These are phyloP conservation scores for Aptenodytes forsteri DNA, from an alignment of 2,113 vertebrate species.

Conservation along the genomic window DNA sequence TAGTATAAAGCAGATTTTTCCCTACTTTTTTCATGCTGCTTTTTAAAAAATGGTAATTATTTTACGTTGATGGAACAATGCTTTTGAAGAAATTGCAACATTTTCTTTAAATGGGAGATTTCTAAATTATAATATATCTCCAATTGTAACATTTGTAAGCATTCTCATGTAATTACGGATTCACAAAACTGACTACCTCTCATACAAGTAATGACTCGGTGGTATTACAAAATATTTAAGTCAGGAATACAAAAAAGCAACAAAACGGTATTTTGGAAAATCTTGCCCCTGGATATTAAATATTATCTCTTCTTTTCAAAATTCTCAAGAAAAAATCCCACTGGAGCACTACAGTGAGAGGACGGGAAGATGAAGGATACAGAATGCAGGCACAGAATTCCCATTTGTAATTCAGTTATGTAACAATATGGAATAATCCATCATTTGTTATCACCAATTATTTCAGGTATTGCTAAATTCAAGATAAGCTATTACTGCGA, in stretches of 20 bases:
- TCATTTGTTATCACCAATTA: neutral
- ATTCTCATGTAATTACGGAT: neutral
- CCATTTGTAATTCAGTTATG: neutral
- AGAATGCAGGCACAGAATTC: neutral
- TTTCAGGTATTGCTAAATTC: neutral
- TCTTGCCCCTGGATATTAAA: neutral
- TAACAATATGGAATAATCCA: neutral
- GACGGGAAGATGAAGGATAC: neutral
- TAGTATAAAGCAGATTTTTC: neutral
- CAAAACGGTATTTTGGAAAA: neutral
- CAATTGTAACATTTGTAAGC: neutral
- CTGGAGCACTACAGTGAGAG: neutral
- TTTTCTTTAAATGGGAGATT: neutral
- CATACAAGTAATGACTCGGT: neutral
- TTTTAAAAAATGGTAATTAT: neutral
- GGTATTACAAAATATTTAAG: neutral
- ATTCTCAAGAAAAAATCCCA: neutral
- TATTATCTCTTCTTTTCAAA: neutral
- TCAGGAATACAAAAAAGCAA: neutral
- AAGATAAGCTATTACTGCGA: neutral
- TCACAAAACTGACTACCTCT: neutral
- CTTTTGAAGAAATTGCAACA: neutral
- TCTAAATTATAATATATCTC: neutral
- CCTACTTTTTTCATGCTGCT: neutral
- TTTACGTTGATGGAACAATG: neutral